Evolutionary conservation across 2,888 invertebrate genomes (phyloP), one percentile per base, ranked within the genome.

Genomic region (Mycalesis mineus): DNA sequence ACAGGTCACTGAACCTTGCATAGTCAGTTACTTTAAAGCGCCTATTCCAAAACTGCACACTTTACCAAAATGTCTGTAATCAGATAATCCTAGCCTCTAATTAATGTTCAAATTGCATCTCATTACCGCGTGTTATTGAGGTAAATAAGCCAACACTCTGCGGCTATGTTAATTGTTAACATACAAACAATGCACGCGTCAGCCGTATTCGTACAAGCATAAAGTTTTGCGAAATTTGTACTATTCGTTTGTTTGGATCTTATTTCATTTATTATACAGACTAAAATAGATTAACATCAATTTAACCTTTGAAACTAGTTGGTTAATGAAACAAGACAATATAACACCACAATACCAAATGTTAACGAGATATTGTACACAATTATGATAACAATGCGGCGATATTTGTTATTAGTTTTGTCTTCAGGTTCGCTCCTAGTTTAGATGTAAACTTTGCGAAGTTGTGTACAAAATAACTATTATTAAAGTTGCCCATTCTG

Each of bases 141-240:
- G 48, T 22, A 49, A 49, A 49, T 49, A 22, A 37, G 31, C 13
- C 48, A n/a, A 37, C 37, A 48, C 17, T 47, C 36, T 48, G 17
- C 36, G 48, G 48, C 15, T 15, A 36, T 48, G 17, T 48, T 48
- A 48, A 48, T 48, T 48, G 36, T 48, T 36, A 49, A 36, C 22
- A 49, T 36, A 36, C 48, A 49, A 49, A 49, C 48, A 49, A 37
- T 36, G 48, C 48, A 37, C 17, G 33, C 13, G 15, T 11, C 36
- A 37, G 37, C 48, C 17, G 17, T 36, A 49, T 22, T 37, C 15
- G 37, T 15, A n/a, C 22, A 11, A 49, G 47, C 48, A 37, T 37
- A 17, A 49, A 17, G 17, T 36, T 47, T 28, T 2, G 47, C 47
- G 31, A 33, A 33, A 31, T 6, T 47, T 2, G 44, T 13, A 8